Base-by-base conservation (phyloP, 1,140 invertebrate genomes). In the Gerris buenoi region DNA sequence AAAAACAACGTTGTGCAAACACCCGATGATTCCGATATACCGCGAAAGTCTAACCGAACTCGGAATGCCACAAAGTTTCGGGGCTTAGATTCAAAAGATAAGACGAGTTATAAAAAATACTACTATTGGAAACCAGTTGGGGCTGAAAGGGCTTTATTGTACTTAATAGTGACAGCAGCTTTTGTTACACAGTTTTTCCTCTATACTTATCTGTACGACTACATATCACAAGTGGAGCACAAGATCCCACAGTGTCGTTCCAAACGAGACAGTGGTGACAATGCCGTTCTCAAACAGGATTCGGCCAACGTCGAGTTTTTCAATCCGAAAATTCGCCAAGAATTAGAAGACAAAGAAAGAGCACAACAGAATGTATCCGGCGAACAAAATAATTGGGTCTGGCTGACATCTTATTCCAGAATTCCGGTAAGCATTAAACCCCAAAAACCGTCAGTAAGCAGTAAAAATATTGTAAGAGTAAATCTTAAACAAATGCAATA, bases 331-430 rank as follows among this genome's bases (percentile, higher is more conserved):
- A 79, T 85, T 71, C 76, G 82, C 64, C 74, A 79, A 1, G 81
- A 82, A n/a, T 73, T 86, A 1, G 84, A 86, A 67, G 82, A 84
- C 68, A 84, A 83, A 67, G 84, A 85, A 15, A 61, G 68, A 13
- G 27, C 27, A 1, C 68, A 66, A 14, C 62, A 56, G 5, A 69
- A 70, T 56, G 65, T 46, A 2, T 68, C 71, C 18, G 57, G 65
- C 33, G 66, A 71, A 63, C 27, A 27, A 27, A 70, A 87, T 71
- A 83, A 84, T 28, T 88, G 87, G 86, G 84, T 89, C 67, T 90
- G 87, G 84, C 74, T 90, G 60, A 88, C 88, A 25, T 86, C 86
- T 69, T 88, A 88, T 71, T 88, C 87, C 18, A 81, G 87, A 68
- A 86, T 90, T 68, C 86, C 88, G 58, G 86, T 88, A 78, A 82